Evolutionary conservation across 2,888 invertebrate genomes (phyloP), one percentile per base, ranked within the genome.

Genomic region (Idaea straminata): DNA sequence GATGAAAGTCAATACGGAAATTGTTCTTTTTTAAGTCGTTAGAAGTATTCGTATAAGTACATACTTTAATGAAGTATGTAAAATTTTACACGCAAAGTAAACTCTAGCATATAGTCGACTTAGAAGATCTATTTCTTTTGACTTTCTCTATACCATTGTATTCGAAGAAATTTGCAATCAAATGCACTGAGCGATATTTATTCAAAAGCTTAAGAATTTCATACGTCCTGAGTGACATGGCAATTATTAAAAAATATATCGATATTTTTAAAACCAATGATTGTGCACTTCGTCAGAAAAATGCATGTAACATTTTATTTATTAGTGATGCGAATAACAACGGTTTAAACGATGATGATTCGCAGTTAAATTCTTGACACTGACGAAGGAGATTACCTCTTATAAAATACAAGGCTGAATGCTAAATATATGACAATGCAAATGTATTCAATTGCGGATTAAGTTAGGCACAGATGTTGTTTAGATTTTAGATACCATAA

Each of bases 191-290:
- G 36, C 36, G 5, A 36, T 36, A 36, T 36, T 36, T 36, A 7
- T 7, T 36, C 10, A 36, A 36, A 36, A 36, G 10, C 36, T 36
- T 36, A 36, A 36, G 36, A 47, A 47, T 47, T 47, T 10, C 47
- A 13, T 47, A 10, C 7, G 47, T 47, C 47, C 7, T 47, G 47
- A 47, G 47, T 47, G 47, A 47, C 47, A 7, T 10, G 7, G 47
- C 47, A 47, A 47, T 2, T 47, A 10, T 13, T 47, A 47, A 7
- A 47, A 47, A 47, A 47, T 47, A 13, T 47, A 47, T 47, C 6
- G 15, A 58, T 58, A 58, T 58, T 58, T 16, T 58, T 58, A 58
- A 58, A 58, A 16, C 15, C 58, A 58, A 58, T 58, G 58, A 58
- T 58, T 5, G 1, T 58, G 58, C 58, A 58, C 16, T 58, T 58